Evolutionary conservation across 37 sponge, comb jelly and placozoan species (phyloP), one percentile per base, ranked within the genome.

Genomic region (Tethya wilhelma): DNA sequence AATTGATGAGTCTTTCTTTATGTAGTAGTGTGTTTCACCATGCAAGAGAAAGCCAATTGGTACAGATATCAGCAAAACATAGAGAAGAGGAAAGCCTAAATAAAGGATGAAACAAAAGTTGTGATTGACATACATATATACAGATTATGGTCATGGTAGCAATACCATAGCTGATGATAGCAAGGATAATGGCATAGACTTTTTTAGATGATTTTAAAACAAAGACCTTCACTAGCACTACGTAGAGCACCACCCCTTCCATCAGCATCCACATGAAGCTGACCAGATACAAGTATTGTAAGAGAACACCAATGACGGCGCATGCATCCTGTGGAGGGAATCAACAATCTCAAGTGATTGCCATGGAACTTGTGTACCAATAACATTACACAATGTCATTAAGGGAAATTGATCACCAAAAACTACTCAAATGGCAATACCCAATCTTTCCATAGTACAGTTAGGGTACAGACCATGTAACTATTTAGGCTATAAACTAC

Each of bases 181-280:
- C 33, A 59, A 55, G 56, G 4, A 2, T 20, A 14, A 74, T 22
- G 30, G 32, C 4, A 38, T 56, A 56, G 4, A 9, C 2, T 5
- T 4, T 42, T 46, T 71, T 55, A 1, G 38, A 30, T 11, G 8
- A 11, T 29, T 55, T 19, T 14, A 8, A 8, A 4, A 53, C 45
- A 79, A 89, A 89, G 12, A 89, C 90, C 29, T 67, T 78, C 29
- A 89, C 84, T 4, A 89, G 62, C 23, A 64, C 64, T 26, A 89
- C 45, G 63, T 79, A 83, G 41, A 83, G 41, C 43, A 89, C 76
- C 41, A 79, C 80, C 32, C 84, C 90, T 67, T 88, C 89, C 89
- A 89, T 89, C 68, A 89, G 43, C 89, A 89, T 82, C 89, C 89
- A 89, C 89, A 89, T 89, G 77, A 89, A 83, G 25, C 33, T 23